These are phyloP conservation scores for Prosapia bicincta DNA, from an alignment of 2,888 invertebrate species.

Conservation along the genomic window DNA sequence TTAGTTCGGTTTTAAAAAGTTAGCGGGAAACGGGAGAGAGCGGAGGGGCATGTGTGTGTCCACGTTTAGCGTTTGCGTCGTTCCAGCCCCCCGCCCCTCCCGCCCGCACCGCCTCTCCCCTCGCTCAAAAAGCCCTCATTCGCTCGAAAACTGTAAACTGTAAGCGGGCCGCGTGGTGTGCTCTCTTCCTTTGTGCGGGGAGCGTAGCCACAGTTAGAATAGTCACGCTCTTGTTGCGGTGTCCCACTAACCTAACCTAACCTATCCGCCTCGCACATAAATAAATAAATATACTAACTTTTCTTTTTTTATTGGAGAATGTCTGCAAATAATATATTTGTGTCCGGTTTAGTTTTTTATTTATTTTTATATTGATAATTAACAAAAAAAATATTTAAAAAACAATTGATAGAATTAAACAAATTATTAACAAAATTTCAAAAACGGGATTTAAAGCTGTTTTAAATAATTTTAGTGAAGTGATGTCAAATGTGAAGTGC, in stretches of 20 bases:
- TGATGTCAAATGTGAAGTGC: background rate
- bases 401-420: no score
- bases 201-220: slow-evolving; percentile 9
- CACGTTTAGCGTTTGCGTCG: slow-evolving; percentile 38
- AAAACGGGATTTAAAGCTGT: no score
- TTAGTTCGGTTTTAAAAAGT: slow-evolving; percentile 36
- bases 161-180: slow-evolving; percentile 25
- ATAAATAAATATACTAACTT: background rate
- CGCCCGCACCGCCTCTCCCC: slow-evolving; percentile 31
- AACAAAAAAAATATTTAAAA: no score
- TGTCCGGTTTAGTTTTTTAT: background rate
- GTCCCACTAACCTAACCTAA: background rate
- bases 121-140: slow-evolving; percentile 32
- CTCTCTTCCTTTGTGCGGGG: slow-evolving; percentile 18
- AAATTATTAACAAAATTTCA: no score
- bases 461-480: background rate
- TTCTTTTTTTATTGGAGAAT: background rate
- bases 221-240: background rate
- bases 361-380: background rate
- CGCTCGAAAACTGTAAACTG: slow-evolving; percentile 32
- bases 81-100: slow-evolving; percentile 21
- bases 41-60: slow-evolving; percentile 44
- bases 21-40: slow-evolving; percentile 42
- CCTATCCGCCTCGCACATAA: no score
- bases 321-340: background rate